Evolutionary conservation across 2,113 vertebrate species (phyloP).

Genomic region (Syngnathus typhle): DNA sequence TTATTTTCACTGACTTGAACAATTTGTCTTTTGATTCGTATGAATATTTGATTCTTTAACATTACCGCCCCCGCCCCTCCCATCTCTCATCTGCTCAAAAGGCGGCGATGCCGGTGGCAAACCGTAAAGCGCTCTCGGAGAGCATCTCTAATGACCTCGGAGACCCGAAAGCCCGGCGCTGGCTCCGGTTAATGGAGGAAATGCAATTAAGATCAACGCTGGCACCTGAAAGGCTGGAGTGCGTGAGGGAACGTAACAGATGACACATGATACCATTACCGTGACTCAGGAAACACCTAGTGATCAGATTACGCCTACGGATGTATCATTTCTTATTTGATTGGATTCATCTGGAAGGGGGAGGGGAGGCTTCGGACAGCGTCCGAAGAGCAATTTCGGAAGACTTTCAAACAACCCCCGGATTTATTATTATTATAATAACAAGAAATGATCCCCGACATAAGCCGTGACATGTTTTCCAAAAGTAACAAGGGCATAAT

Average conservation of each 20-base stretch:
- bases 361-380: constrained; percentile 6
- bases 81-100: constrained; percentile 5
- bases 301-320: constrained; percentile 51
- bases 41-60: background rate
- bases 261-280: constrained; percentile 61
- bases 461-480: background rate
- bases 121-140: constrained; percentile 32
- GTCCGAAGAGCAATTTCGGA: background rate
- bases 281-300: constrained; percentile 56
- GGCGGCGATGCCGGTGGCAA: background rate
- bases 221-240: constrained; percentile 65
- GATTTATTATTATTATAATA: background rate
- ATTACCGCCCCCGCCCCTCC: background rate
- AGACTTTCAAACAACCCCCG: constrained; percentile 8
- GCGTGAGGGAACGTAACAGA: constrained; percentile 45
- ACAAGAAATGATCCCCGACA: background rate
- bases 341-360: constrained; percentile 29
- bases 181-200: constrained; percentile 65
- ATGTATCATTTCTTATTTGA: constrained; percentile 27
- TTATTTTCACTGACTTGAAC: background rate
- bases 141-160: constrained; percentile 60
- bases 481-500: constrained; percentile 40
- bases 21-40: background rate
- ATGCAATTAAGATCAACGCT: constrained; percentile 69
- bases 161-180: constrained; percentile 54